Evolutionary conservation across 2,113 vertebrate genomes (phyloP), one percentile per base, ranked within the genome.

Genomic region (Cebus imitator): DNA sequence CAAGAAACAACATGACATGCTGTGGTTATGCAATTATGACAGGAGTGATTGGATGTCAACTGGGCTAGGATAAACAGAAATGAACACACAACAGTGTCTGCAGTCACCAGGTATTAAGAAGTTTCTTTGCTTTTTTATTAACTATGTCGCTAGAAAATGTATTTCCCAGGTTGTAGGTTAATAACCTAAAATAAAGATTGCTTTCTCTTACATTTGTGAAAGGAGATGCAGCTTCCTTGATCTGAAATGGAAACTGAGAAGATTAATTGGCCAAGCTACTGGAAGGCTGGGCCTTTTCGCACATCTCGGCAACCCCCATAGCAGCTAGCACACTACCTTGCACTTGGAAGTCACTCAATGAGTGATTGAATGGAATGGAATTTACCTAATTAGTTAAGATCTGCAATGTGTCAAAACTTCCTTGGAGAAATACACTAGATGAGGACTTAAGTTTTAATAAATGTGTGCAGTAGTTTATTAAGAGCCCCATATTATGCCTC

Each of bases 1-100:
- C 87, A 97, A 97, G 98, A 91, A 95, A 81, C 86, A 96, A 95
- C 95, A 97, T 97, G 92, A 97, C 85, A 94, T 64, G 88, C 92
- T 88, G 86, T 45, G 8, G 83, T 98, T 98, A 97, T 35, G 61
- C 98, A 98, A 92, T 94, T 90, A 64, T 84, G 78, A 90, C 96
- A 96, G 14, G 91, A 12, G 96, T 0, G 13, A 13, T 70, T 70
- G 94, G 72, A 55, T 0, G 4, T 79, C 32, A 50, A 18, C 82
- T 35, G 14, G 78, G 96, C 57, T 6, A 30, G 89, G 73, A 32
- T 64, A 70, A 90, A 82, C 82, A n/a, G 84, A 87, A 23, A 18
- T 12, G 70, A 82, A 40, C 52, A 12, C 58, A 13, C 10, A 27
- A 2, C 55, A 12, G 45, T 55, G 48, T 92, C 90, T 73, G 50